Evolutionary conservation across 2,113 vertebrate genomes (phyloP), one percentile per base, ranked within the genome.

Genomic region (Calidris pugnax): DNA sequence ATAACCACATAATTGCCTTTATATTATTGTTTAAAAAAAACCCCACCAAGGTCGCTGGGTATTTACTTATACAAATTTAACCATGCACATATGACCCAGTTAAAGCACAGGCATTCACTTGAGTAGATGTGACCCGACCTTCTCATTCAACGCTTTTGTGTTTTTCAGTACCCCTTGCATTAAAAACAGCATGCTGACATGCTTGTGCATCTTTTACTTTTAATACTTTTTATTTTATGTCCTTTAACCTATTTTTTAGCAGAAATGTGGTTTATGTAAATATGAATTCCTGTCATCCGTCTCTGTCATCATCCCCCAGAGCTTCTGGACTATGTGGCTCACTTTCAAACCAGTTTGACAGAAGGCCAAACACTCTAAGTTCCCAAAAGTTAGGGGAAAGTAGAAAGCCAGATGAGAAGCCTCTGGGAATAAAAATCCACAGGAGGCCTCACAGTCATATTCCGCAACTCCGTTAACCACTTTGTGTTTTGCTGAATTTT

Each of bases 361-460:
- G 53, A 87, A 89, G 53, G 89, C 89, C 95, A 97, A 93, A 87
- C n/a, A 55, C 60, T 39, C 24, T 72, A 93, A 91, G 32, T 96
- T 96, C 95, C 81, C 91, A 94, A 96, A 95, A 94, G 41, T 39
- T 69, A 87, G 62, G 53, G 48, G 53, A 74, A 94, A 96, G 71
- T 89, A 85, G 87, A 94, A 94, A 91, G 69, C 60, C 93, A 95
- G 87, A 96, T 95, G 84, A 95, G 81, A 87, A 72, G 62, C 73
- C 76, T 89, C 85, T 95, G 95, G 91, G 93, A 94, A 95, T 85
- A 91, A 76, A 88, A 91, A 62, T 75, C 48, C 53, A 75, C 5
- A 0, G 56, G 35, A 92, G 43, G 35, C 62, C 62, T 69, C 68
- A 57, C 35, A 92, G 53, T 67, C 55, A 66, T 53, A 74, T 73